Percentiles rank a stretch among this genome's conserved stretches.
These are phyloP conservation scores for Notocelia uddmanniana DNA, from an alignment of 2,888 invertebrate genomes.

Conservation along the genomic window DNA sequence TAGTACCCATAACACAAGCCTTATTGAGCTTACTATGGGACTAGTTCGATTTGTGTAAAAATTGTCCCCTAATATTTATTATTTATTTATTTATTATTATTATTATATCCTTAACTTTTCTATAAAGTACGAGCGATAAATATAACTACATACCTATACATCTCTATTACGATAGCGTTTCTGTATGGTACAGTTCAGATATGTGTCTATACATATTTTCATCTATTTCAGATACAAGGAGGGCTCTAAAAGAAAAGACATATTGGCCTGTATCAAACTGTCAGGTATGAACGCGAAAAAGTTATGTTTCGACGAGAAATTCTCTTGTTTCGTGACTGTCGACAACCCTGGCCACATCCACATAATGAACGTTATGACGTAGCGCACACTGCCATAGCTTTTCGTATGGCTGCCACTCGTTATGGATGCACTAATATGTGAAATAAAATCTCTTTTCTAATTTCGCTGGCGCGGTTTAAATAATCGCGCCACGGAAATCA, in stretches of 20 bases:
- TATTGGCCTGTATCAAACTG: constrained; percentile 79
- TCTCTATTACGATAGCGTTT: not conserved
- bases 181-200: not conserved
- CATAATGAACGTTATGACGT: constrained; percentile 79
- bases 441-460: not conserved
- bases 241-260: constrained; percentile 75
- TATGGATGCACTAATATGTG: constrained; percentile 10
- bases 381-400: constrained; percentile 38
- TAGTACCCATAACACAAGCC: too few species aligned
- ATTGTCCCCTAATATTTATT: too few species aligned
- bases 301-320: constrained; percentile 76
- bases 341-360: constrained; percentile 87
- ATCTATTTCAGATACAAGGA: constrained; percentile 69
- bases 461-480: not conserved
- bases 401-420: constrained; percentile 3
- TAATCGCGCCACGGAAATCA: not conserved
- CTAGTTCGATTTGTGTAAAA: too few species aligned
- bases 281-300: constrained; percentile 77
- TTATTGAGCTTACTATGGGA: too few species aligned
- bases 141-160: not conserved
- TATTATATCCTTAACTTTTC: too few species aligned
- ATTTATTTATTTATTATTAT: too few species aligned
- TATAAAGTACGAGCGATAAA: too few species aligned
- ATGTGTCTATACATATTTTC: not conserved
- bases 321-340: constrained; percentile 86